These are phyloP conservation scores for Drusus annulatus DNA, from an alignment of 1,140 invertebrate species.

Conservation along the genomic window DNA sequence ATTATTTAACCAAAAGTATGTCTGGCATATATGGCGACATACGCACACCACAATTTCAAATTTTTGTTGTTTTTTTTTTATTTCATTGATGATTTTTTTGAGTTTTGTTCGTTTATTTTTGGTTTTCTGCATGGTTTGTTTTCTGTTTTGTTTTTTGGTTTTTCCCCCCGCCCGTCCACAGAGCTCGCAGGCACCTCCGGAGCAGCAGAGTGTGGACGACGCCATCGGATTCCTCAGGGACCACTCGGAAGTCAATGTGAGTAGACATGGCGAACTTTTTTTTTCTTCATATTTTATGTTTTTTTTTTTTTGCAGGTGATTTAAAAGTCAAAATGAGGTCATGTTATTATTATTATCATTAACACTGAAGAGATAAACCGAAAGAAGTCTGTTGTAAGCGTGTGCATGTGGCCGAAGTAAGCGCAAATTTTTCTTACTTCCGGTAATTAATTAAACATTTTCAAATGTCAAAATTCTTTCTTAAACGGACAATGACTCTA, in stretches of 20 bases:
- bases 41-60: too few relatives aligned
- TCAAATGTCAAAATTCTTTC: too few relatives aligned
- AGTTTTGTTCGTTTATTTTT: slow-evolving; percentile 29
- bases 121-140: slow-evolving; percentile 62
- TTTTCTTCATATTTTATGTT: slow-evolving; percentile 29
- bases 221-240: slow-evolving; percentile 91
- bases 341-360: not conserved
- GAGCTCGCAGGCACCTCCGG: slow-evolving; percentile 77
- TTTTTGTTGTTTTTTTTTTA: too few relatives aligned
- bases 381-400: too few relatives aligned
- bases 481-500: too few relatives aligned
- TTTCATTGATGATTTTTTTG: too few relatives aligned
- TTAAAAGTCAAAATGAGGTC: not conserved
- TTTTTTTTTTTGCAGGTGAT: not conserved
- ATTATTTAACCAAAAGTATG: too few relatives aligned
- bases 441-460: too few relatives aligned
- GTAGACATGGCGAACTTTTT: slow-evolving; percentile 61
- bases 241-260: slow-evolving; percentile 83
- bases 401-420: too few relatives aligned
- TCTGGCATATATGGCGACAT: too few relatives aligned
- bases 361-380: too few relatives aligned
- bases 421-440: too few relatives aligned
- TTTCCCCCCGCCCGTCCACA: slow-evolving; percentile 62
- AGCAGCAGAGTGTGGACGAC: slow-evolving; percentile 89
- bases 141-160: slow-evolving; percentile 64